Evolutionary conservation across 2,113 vertebrate species (phyloP).

Genomic region (Dromas ardeola): DNA sequence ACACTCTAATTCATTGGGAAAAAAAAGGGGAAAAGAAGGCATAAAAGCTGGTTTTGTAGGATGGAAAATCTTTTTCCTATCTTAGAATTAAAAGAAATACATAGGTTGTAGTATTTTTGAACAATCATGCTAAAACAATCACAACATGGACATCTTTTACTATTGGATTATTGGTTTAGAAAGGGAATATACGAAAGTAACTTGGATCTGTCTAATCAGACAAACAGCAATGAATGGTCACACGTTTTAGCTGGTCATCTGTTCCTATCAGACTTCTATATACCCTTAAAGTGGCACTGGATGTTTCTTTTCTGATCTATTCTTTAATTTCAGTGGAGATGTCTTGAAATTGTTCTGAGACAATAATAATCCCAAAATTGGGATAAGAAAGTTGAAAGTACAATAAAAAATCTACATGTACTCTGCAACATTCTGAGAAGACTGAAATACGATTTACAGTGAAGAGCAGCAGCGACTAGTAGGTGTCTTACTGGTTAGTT

Average conservation of each 20-base stretch:
- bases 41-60: not conserved
- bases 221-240: not conserved
- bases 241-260: not conserved
- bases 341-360: not conserved
- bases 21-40: not conserved
- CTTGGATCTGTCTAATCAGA: not conserved
- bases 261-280: not conserved
- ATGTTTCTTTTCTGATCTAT: not conserved
- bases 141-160: not conserved
- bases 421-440: not conserved
- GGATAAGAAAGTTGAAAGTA: not conserved
- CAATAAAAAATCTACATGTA: not conserved
- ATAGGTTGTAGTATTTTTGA: too few species aligned
- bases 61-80: not conserved
- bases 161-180: not conserved
- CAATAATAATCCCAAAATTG: not conserved
- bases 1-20: not conserved
- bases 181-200: not conserved
- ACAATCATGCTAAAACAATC: not conserved
- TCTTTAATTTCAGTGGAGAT: not conserved
- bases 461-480: not conserved
- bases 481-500: not conserved
- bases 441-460: not conserved
- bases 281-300: not conserved
- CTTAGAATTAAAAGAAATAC: not conserved